Conservation (phyloP, 2,113 vertebrate genomes). For the Platysternon megacephalum region DNA sequence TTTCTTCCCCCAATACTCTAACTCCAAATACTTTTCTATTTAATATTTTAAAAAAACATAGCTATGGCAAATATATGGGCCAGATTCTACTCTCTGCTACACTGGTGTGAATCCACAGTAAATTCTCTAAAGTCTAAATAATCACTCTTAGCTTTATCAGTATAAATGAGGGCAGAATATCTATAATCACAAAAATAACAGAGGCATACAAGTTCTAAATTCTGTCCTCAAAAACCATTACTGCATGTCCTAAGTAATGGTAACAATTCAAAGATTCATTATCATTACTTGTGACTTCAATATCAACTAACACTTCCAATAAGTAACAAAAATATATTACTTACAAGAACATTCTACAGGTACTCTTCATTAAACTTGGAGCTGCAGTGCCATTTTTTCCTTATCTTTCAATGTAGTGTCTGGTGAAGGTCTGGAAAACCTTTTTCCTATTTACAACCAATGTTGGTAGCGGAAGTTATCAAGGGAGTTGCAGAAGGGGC, state of each 20-base stretch:
- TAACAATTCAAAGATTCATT: not conserved
- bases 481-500: constrained; percentile 21
- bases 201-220: not conserved
- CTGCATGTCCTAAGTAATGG: not conserved
- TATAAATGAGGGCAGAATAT: not conserved
- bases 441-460: constrained; percentile 54
- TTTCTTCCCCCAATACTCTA: not conserved
- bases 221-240: not conserved
- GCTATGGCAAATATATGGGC: rapidly evolving
- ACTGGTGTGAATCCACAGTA: not conserved
- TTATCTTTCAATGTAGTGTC: constrained; percentile 32
- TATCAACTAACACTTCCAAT: constrained; percentile 34
- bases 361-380: constrained; percentile 43
- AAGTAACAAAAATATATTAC: constrained; percentile 31
- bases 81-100: not conserved
- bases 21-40: not conserved
- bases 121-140: not conserved
- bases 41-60: not conserved
- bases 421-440: constrained; percentile 41
- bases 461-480: constrained; percentile 45
- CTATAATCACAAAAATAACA: not conserved
- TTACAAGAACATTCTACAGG: constrained; percentile 60
- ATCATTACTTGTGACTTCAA: not conserved
- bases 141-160: not conserved
- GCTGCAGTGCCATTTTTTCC: constrained; percentile 9